A percentile compares a stretch with the other conserved stretches of the same genome.
These are phyloP conservation scores for Nasua narica DNA, from an alignment of 2,797 vertebrate genomes.

Conservation along the genomic window DNA sequence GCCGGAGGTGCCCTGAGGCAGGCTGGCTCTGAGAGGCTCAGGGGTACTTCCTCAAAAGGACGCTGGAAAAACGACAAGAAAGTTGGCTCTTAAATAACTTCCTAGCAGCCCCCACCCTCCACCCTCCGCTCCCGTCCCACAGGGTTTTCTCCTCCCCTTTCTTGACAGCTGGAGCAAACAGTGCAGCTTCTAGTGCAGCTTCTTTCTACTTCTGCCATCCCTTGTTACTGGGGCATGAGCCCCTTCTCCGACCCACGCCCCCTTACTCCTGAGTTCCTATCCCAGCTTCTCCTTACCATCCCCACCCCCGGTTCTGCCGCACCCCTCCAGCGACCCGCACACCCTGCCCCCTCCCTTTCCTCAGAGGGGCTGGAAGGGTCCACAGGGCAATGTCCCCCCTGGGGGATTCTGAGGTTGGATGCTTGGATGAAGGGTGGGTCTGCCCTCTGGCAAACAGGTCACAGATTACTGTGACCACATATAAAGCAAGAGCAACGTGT, in stretches of 20 bases:
- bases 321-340: neutral
- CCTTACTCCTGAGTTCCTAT: neutral
- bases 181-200: neutral
- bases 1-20: neutral
- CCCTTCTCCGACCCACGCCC: fast-evolving
- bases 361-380: neutral
- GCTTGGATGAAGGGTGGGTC: neutral
- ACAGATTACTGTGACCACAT: neutral
- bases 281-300: neutral
- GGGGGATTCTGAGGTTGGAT: neutral
- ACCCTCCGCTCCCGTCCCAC: conserved; percentile 45
- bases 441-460: neutral
- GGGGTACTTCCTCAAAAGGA: conserved; percentile 74
- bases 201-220: neutral
- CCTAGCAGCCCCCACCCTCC: conserved; percentile 67
- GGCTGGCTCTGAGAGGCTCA: conserved; percentile 46
- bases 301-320: too few species aligned
- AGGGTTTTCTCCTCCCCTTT: conserved; percentile 64
- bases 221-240: neutral
- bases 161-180: conserved; percentile 5
- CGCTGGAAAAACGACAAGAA: conserved; percentile 27
- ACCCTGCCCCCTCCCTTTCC: neutral
- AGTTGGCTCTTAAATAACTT: conserved; percentile 79
- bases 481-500: neutral
- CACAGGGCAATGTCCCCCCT: neutral